A percentile compares a stretch with the other conserved stretches of the same genome.
These are phyloP conservation scores for Crotophaga sulcirostris DNA, from an alignment of 2,113 vertebrate genomes.

Conservation along the genomic window DNA sequence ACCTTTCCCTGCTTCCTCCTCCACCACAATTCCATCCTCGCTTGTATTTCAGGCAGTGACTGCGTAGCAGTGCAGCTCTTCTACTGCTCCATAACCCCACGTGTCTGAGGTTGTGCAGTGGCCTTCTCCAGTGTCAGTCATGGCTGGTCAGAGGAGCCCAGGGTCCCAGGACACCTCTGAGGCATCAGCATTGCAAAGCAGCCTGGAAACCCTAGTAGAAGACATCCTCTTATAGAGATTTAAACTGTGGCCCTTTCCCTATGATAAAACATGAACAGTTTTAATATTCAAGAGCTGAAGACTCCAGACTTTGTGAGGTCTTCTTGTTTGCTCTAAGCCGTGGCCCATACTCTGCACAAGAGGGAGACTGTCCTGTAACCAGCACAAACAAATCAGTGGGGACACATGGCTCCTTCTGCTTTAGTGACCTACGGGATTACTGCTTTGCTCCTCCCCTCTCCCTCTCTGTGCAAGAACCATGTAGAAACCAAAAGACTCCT, in stretches of 20 bases:
- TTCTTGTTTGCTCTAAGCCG: not conserved
- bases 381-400: rapidly evolving
- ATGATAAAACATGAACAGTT: not conserved
- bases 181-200: not conserved
- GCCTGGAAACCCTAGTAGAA: not conserved
- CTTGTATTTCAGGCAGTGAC: not conserved
- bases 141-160: rapidly evolving
- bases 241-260: not conserved
- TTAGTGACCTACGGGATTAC: not conserved
- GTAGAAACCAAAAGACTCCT: not conserved
- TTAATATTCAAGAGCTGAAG: not conserved
- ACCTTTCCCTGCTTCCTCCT: not conserved
- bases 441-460: not conserved
- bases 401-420: not conserved
- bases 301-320: not conserved
- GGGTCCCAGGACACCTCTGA: not conserved
- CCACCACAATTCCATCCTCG: rapidly evolving
- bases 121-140: not conserved
- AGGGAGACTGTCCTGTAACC: not conserved
- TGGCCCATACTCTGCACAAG: not conserved
- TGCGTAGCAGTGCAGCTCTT: not conserved
- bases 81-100: rapidly evolving
- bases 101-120: rapidly evolving
- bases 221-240: not conserved
- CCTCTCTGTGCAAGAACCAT: not conserved